Base-by-base conservation (phyloP, 2,888 invertebrate species). In the Yponomeuta sedellus region DNA sequence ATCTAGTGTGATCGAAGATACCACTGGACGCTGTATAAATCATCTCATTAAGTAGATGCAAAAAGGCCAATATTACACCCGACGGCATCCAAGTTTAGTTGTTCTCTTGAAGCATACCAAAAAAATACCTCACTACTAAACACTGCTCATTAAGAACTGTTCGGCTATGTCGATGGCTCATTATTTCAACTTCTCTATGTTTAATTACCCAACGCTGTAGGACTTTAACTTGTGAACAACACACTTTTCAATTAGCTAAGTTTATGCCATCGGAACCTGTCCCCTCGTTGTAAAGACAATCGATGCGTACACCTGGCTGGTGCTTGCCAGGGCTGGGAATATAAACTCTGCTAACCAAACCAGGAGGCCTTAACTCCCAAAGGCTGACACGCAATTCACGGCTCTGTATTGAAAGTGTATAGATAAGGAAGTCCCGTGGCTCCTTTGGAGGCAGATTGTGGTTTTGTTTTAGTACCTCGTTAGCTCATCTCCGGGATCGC, bases 31-130 rank as follows among this genome's bases (percentile, higher is more conserved):
- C n/a, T n/a, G n/a, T n/a, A n/a, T n/a, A n/a, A n/a, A n/a, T n/a
- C n/a, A n/a, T n/a, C n/a, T n/a, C n/a, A n/a, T n/a, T n/a, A n/a
- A n/a, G n/a, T n/a, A n/a, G n/a, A n/a, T n/a, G n/a, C n/a, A n/a
- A n/a, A n/a, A n/a, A n/a, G n/a, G n/a, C n/a, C n/a, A 87, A 86
- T 86, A 82, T 81, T 84, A 86, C 86, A 85, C 85, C 85, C 80
- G 81, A 81, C 81, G 84, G 83, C 83, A 85, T 83, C 84, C 85
- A 87, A 87, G 81, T 82, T 81, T 73, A 77, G 76, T 65, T 75
- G 12, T 52, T 16, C 44, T 52, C 10, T 52, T 16, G 4, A 34
- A 8, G 8, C 10, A 5, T 34, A 34, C 34, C n/a, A n/a, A n/a
- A n/a, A n/a, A n/a, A 8, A 34, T 34, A 34, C 10, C 1, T 34